A percentile compares a stretch with the other conserved stretches of the same genome.
Evolutionary conservation across 2,797 vertebrate genomes (phyloP).

Genomic region (Leuciscus waleckii): DNA sequence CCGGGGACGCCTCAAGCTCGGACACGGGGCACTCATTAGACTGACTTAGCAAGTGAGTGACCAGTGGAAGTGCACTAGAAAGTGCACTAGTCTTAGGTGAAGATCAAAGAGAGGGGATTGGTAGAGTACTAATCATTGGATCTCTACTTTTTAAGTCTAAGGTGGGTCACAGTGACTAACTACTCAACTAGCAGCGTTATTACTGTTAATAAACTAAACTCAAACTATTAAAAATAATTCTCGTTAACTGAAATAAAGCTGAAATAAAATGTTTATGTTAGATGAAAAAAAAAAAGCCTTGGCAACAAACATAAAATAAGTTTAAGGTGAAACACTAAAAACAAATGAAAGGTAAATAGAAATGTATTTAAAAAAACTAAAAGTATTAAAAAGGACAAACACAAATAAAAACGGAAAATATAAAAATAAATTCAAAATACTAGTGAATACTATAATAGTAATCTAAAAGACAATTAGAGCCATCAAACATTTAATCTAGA

Average conservation of each 20-base stretch:
- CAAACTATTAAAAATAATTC: neutral
- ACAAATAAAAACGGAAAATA: neutral
- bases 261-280: neutral
- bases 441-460: neutral
- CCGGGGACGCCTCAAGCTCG: constrained; percentile 45
- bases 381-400: too few relatives aligned
- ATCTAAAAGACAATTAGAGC: neutral
- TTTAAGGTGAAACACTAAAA: neutral
- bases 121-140: neutral
- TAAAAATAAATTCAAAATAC: neutral
- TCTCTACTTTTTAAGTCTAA: neutral
- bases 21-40: constrained; percentile 49
- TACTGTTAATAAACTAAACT: neutral
- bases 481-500: neutral
- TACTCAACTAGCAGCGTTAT: neutral
- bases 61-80: constrained; percentile 48
- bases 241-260: neutral
- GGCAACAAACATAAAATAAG: neutral
- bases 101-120: constrained; percentile 24
- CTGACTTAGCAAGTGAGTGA: constrained; percentile 32
- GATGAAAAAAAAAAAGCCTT: neutral
- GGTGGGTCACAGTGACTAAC: neutral
- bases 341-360: neutral
- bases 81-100: constrained; percentile 21
- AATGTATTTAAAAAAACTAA: neutral